Evolutionary conservation across 1,140 invertebrate species (phyloP).

Genomic region (Latrodectus geometricus): DNA sequence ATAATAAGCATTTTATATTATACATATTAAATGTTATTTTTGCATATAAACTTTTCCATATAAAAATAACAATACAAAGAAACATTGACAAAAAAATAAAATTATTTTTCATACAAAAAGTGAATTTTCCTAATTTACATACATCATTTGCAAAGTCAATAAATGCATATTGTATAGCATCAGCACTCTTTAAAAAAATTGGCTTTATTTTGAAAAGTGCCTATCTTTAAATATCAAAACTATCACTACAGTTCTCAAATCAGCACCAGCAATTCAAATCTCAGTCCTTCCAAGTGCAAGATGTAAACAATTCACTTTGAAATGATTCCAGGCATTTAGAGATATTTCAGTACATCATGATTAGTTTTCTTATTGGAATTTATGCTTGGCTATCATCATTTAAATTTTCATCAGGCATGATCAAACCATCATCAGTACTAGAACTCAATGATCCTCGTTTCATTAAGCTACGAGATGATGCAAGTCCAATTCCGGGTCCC

Average conservation of each 20-base stretch:
- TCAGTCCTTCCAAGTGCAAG: not conserved
- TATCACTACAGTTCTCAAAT: not conserved
- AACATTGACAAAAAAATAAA: constrained; percentile 56
- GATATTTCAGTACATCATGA: not conserved
- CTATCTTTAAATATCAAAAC: not conserved
- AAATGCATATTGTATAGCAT: constrained; percentile 15
- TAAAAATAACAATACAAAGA: constrained; percentile 60
- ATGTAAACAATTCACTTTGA: not conserved
- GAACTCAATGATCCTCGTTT: constrained; percentile 64
- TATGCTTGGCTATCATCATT: constrained; percentile 64
- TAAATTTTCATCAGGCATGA: constrained; percentile 62
- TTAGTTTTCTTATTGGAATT: not conserved
- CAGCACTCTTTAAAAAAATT: not conserved
- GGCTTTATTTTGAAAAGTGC: not conserved
- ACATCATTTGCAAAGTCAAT: constrained; percentile 3
- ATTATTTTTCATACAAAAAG: constrained; percentile 28
- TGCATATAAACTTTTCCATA: constrained; percentile 58
- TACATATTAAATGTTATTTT: constrained; percentile 44
- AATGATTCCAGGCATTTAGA: too few relatives aligned
- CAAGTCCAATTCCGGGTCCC: constrained; percentile 43
- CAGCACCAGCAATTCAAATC: not conserved
- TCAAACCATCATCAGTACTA: constrained; percentile 64
- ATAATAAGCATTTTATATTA: constrained; percentile 49
- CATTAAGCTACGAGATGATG: constrained; percentile 57
- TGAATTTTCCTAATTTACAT: constrained; percentile 5